These are phyloP conservation scores for Megathymus violae DNA, from an alignment of 1,140 invertebrate species.

Conservation along the genomic window DNA sequence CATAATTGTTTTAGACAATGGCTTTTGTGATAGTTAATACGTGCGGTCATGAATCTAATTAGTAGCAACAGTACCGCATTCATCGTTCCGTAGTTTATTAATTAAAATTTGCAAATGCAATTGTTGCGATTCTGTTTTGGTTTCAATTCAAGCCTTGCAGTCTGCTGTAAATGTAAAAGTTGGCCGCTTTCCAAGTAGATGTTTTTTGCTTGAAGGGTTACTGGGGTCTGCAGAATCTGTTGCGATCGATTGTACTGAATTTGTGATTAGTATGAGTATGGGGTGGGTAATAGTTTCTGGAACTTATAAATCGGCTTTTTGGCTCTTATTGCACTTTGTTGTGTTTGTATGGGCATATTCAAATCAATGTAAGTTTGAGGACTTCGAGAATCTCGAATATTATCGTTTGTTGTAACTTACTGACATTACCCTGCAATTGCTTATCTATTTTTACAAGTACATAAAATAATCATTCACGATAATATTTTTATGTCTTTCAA, in stretches of 20 bases:
- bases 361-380: no score
- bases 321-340: no score
- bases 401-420: no score
- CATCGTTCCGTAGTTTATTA: constrained; percentile 26
- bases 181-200: constrained; percentile 9
- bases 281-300: no score
- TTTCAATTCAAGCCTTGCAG: constrained; percentile 12
- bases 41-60: constrained; percentile 21
- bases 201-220: neutral
- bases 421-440: no score
- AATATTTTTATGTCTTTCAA: no score
- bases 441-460: no score
- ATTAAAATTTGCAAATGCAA: constrained; percentile 30
- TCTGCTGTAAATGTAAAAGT: constrained; percentile 21
- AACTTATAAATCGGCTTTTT: no score
- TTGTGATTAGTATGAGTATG: neutral
- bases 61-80: constrained; percentile 23
- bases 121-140: constrained; percentile 30
- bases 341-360: no score
- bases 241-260: neutral
- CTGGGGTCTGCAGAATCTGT: neutral
- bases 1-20: constrained; percentile 1
- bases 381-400: no score
- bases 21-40: constrained; percentile 10
- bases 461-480: no score